A percentile compares a stretch with the other conserved stretches of the same genome.
Evolutionary conservation across 2,888 invertebrate species (phyloP).

Genomic region (Sesia bembeciformis): DNA sequence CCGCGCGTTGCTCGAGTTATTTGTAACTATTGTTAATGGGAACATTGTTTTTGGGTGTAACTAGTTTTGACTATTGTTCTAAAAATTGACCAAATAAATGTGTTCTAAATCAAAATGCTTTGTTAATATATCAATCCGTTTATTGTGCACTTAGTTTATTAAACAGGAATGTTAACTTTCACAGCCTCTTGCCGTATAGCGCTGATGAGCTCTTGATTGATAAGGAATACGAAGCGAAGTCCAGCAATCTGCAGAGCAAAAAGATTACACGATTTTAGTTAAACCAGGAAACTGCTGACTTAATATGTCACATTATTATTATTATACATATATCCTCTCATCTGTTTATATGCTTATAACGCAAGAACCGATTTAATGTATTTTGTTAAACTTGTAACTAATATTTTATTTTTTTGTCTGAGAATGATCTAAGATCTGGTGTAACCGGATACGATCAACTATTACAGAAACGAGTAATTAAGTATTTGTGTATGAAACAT

Average conservation of each 20-base stretch:
- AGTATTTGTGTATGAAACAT: no score
- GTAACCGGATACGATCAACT: no score
- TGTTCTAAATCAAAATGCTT: constrained; percentile 39
- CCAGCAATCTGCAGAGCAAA: constrained; percentile 82
- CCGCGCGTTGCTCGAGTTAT: not conserved
- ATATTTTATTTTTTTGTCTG: no score
- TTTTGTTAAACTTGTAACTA: no score
- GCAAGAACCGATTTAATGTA: no score
- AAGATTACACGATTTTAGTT: constrained; percentile 3
- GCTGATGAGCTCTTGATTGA: constrained; percentile 93
- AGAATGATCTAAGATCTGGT: no score
- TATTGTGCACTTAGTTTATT: constrained; percentile 10
- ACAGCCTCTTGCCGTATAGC: constrained; percentile 92
- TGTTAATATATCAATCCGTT: not conserved
- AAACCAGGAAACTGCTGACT: no score
- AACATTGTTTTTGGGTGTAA: constrained; percentile 58
- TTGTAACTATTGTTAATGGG: constrained; percentile 28
- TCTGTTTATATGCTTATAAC: no score
- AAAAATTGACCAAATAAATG: constrained; percentile 72
- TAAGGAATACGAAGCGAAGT: constrained; percentile 92
- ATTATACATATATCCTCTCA: no score
- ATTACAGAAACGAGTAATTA: no score
- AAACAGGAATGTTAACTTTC: constrained; percentile 78
- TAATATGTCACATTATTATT: no score
- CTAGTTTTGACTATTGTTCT: constrained; percentile 60